Base-by-base conservation (phyloP, 2,113 vertebrate species). In the Xenopus laevis region DNA sequence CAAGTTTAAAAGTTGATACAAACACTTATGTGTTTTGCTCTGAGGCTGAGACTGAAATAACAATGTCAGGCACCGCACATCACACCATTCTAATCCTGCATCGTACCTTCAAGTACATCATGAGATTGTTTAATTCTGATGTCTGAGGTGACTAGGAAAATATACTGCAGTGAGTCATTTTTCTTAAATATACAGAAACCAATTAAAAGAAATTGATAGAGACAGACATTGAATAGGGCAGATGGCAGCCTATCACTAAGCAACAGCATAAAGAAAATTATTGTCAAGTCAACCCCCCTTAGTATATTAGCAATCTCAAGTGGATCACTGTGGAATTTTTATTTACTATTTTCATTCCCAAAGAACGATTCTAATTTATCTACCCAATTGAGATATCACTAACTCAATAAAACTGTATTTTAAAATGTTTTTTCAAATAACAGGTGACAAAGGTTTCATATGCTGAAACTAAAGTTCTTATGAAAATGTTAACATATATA, bases 161-260 rank as follows among this genome's bases (percentile, higher is more conserved):
- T 81, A 81, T 79, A 70, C 63, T 65, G 65, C 53, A 63, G 13
- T 13, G 58, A 74, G 78, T 68, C 60, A 66, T 81, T 66, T 77
- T 78, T 64, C 53, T 74, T 80, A 71, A 77, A 80, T 71, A 81
- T 78, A 74, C 68, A 68, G 75, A 75, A 33, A 62, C 71, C 65
- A 71, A 68, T 81, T 80, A 79, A 78, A 70, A 78, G 73, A 75
- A 76, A 75, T 72, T 72, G 68, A 64, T 64, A 47, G 59, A 67
- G 66, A 66, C 64, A 77, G 62, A 64, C 78, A 78, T 44, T 69
- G 50, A 16, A 50, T 50, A 47, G 69, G 55, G 65, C 77, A 78
- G 78, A 73, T 62, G 77, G 64, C 59, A 62, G 66, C 64, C 66
- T 72, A 82, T 75, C 58, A 10, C 61, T 20, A 59, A n/a, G 53